Evolutionary conservation across 2,888 invertebrate genomes (phyloP).

Genomic region (Boloria selene): DNA sequence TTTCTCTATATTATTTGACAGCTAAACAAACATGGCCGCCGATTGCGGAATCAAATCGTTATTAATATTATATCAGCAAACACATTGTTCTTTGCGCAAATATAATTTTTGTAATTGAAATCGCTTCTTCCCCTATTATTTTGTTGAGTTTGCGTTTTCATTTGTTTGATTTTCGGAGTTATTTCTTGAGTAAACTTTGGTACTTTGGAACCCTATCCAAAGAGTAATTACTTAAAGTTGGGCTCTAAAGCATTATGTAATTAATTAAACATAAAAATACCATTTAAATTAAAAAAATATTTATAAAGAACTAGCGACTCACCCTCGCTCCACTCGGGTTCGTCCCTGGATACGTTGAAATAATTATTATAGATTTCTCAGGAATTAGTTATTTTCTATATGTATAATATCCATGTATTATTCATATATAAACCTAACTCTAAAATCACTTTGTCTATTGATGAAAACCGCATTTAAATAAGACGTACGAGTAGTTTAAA

Average conservation of each 20-base stretch:
- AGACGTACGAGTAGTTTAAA: too few species aligned
- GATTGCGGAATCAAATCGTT: conserved; percentile 75
- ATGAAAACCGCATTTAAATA: too few species aligned
- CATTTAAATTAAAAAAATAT: too few species aligned
- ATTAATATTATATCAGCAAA: conserved; percentile 74
- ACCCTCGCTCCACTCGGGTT: too few species aligned
- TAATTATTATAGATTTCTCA: too few species aligned
- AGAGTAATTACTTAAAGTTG: conserved; percentile 18
- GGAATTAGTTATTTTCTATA: too few species aligned
- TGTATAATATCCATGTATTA: too few species aligned
- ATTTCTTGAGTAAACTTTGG: conserved; percentile 53
- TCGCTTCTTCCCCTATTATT: conserved; percentile 58
- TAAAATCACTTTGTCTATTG: too few species aligned
- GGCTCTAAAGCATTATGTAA: conserved; percentile 14
- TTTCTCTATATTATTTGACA: conserved; percentile 62
- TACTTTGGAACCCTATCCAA: conserved; percentile 24
- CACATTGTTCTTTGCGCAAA: conserved; percentile 71
- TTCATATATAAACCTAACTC: too few species aligned
- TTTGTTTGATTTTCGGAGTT: conserved; percentile 55
- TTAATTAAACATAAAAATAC: background rate
- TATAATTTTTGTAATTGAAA: conserved; percentile 76
- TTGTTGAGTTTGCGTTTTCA: conserved; percentile 49
- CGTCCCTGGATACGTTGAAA: too few species aligned
- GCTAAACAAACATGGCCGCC: conserved; percentile 75
- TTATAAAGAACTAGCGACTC: too few species aligned